Conservation (phyloP, 2,888 invertebrate genomes). For the Hesperia comma region DNA sequence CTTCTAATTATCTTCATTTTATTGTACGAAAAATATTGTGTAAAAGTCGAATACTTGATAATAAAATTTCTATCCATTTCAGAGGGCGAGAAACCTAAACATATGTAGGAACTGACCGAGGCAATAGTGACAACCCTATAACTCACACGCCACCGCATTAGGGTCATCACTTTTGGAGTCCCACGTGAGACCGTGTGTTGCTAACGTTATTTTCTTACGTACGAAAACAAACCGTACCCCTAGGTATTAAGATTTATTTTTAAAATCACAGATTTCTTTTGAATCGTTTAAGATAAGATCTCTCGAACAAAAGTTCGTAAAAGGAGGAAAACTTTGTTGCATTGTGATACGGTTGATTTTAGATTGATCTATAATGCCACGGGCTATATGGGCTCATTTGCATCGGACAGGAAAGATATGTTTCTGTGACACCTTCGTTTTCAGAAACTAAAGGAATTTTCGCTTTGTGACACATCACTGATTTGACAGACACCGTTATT, state of each 20-base stretch:
- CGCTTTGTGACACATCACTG: constrained; percentile 4
- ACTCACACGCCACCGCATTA: constrained; percentile 37
- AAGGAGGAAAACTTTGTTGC: background rate
- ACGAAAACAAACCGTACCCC: constrained; percentile 23
- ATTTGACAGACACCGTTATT: constrained; percentile 19
- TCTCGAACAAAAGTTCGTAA: background rate
- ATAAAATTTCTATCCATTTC: constrained; percentile 17
- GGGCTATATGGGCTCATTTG: constrained; percentile 34
- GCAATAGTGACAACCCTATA: constrained; percentile 35
- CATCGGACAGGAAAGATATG: constrained; percentile 34
- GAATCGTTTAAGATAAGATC: constrained; percentile 14
- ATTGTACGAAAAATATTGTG: no score
- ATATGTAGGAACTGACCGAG: constrained; percentile 26
- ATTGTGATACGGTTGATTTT: constrained; percentile 15
- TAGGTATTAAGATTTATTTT: constrained; percentile 14
- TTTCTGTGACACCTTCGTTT: constrained; percentile 31
- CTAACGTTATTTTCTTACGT: background rate
- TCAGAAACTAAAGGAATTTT: constrained; percentile 17
- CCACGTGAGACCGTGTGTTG: constrained; percentile 32
- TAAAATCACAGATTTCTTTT: background rate
- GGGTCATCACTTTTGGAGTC: constrained; percentile 39
- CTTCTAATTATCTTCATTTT: no score
- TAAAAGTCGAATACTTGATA: background rate
- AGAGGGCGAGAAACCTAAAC: background rate
- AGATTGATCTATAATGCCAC: background rate